These are phyloP conservation scores for Pelobates fuscus DNA, from an alignment of 2,113 vertebrate genomes.

Conservation along the genomic window DNA sequence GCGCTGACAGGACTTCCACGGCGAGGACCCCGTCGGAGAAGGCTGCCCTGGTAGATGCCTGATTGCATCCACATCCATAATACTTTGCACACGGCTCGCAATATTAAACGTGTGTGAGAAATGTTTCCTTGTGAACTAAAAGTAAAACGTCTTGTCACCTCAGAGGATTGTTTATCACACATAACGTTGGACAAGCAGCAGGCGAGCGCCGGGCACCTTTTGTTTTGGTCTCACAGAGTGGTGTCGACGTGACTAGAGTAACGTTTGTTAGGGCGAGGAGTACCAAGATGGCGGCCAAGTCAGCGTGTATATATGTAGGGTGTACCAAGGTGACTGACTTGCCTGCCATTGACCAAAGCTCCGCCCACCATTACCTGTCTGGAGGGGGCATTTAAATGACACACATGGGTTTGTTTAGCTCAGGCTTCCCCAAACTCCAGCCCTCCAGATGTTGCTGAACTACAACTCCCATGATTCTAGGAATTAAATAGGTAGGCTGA, in stretches of 20 bases:
- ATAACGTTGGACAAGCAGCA: background rate
- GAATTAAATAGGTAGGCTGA: no score
- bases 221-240: conserved; percentile 22
- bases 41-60: background rate
- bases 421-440: no score
- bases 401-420: no score
- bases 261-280: conserved; percentile 27
- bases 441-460: no score
- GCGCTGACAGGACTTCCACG: background rate
- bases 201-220: conserved; percentile 15
- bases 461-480: no score
- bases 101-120: no score
- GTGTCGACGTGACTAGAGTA: conserved; percentile 44
- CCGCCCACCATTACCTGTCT: background rate
- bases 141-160: no score
- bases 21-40: background rate
- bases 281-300: conserved; percentile 2
- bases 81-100: no score
- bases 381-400: background rate
- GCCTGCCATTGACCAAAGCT: background rate
- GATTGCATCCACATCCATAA: background rate
- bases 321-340: conserved; percentile 15
- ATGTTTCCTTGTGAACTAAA: no score
- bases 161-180: no score
- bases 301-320: background rate